Percentiles rank a stretch among this genome's conserved stretches.
These are phyloP conservation scores for Magallana nippona DNA, from an alignment of 2,888 invertebrate species.

Conservation along the genomic window DNA sequence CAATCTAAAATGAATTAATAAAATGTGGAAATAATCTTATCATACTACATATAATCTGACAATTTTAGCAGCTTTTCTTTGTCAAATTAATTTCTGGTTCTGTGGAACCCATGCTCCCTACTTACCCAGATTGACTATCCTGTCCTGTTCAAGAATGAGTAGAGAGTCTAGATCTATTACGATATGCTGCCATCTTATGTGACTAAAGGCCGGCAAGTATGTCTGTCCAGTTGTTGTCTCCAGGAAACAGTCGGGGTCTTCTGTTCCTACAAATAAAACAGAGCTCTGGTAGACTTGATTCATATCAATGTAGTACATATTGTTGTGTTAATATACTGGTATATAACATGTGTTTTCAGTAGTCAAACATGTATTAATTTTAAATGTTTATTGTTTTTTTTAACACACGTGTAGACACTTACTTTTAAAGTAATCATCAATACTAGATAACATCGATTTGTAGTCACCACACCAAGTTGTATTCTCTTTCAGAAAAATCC, in stretches of 20 bases:
- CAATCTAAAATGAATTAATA: slow-evolving; percentile 80
- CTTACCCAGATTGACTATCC: slow-evolving; percentile 84
- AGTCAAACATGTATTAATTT: too few species aligned
- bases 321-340: background rate
- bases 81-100: background rate
- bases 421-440: slow-evolving; percentile 79
- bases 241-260: slow-evolving; percentile 80
- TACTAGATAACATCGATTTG: slow-evolving; percentile 69
- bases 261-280: slow-evolving; percentile 28
- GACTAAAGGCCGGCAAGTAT: slow-evolving; percentile 84
- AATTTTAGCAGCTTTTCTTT: background rate
- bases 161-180: slow-evolving; percentile 87
- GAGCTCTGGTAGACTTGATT: background rate
- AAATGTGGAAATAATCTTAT: background rate
- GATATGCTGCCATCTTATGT: slow-evolving; percentile 85
- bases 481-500: slow-evolving; percentile 84
- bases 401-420: background rate
- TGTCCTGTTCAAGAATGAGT: slow-evolving; percentile 85
- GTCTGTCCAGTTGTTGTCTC: slow-evolving; percentile 83
- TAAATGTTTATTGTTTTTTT: too few species aligned
- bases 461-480: slow-evolving; percentile 80
- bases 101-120: background rate
- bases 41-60: background rate
- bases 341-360: background rate
- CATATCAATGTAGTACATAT: background rate